phyloP scores from a whole-genome alignment of 2,797 vertebrate species.

The Apogon hyalosoma region DNA sequence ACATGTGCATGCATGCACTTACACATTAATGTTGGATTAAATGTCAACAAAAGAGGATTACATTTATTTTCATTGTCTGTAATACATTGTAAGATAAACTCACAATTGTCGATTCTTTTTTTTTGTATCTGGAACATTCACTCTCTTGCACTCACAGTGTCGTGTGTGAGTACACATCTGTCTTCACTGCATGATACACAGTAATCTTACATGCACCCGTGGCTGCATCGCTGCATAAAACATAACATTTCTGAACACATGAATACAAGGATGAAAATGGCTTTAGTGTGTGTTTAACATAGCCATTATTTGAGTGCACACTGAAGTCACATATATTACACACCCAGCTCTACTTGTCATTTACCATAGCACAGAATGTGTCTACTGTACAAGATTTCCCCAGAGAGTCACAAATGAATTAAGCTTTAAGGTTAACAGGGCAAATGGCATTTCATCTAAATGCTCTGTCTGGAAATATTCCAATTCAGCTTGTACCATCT shows the following conservation, averaged over 20 bases:
- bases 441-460: slow-evolving; percentile 59
- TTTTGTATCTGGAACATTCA: slow-evolving; percentile 12
- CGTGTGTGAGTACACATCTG: background rate
- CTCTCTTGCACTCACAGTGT: background rate
- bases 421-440: slow-evolving; percentile 46
- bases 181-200: background rate
- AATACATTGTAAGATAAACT: slow-evolving; percentile 46
- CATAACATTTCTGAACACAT: background rate
- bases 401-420: slow-evolving; percentile 33
- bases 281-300: slow-evolving; percentile 7
- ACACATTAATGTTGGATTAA: slow-evolving; percentile 65
- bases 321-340: background rate
- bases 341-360: slow-evolving; percentile 5
- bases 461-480: slow-evolving; percentile 54
- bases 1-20: background rate
- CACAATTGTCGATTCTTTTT: slow-evolving; percentile 23
- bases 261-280: background rate
- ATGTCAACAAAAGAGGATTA: slow-evolving; percentile 72
- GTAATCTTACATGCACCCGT: background rate
- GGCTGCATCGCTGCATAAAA: background rate
- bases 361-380: background rate
- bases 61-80: slow-evolving; percentile 61
- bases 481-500: slow-evolving; percentile 56
- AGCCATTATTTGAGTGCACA: background rate
- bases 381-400: slow-evolving; percentile 29